Evolutionary conservation across 2,113 vertebrate genomes (phyloP), one percentile per base, ranked within the genome.

Genomic region (Cheilinus undulatus): DNA sequence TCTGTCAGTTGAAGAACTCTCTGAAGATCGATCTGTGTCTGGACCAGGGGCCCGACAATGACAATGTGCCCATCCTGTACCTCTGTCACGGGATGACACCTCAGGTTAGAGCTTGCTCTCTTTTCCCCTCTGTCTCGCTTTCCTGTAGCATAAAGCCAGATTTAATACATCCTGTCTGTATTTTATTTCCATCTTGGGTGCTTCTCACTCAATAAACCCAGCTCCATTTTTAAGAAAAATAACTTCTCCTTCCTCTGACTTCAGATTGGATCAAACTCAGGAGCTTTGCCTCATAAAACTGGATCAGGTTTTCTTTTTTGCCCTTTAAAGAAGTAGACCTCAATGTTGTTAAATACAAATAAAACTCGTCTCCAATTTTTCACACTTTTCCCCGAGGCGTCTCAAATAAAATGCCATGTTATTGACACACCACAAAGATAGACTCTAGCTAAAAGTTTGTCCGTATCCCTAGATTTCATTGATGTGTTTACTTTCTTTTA

Each of bases 21-120:
- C 87, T 98, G 92, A 98, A 97, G 94, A 96, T 83, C 14, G 97
- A 99, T 78, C 87, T 99, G 88, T 99, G 98, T 93, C 94, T 99
- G 83, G 98, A 99, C 89, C 98, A 99, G 90, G 98, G 98, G 6
- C 97, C 98, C 17, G 96, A 97, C 73, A 96, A 96, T 2, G 97
- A 99, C 93, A 99, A 99, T 28, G 91, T 97, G 49, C 98, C 98
- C 61, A 99, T 99, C 84, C 85, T 99, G 88, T 99, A 99, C 66
- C 95, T 99, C 89, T 99, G 98, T 91, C 98, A 99, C 0, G 98
- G 98, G 68, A 96, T 98, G 96, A 96, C 96, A 6, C 96, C 98
- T 14, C 98, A 99, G 97, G 98, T 99, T 52, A 92, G 94, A 93
- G 9, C 65, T 12, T 28, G 27, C 61, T 43, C 26, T 15, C 13